These are phyloP conservation scores for Limenitis arthemis DNA, from an alignment of 2,888 invertebrate species.

Conservation along the genomic window DNA sequence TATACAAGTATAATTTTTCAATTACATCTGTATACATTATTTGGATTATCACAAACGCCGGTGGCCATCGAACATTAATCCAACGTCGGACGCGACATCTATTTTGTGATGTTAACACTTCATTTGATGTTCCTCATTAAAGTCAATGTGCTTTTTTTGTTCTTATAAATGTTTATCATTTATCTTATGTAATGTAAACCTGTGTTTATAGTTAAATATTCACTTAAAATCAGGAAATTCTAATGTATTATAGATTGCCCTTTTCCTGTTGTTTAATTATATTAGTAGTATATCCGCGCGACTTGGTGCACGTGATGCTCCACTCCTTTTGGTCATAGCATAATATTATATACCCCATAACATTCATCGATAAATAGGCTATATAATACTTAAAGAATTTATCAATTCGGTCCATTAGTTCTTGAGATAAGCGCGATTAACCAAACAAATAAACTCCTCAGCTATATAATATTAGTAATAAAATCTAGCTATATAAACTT, in stretches of 20 bases:
- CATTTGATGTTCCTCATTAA: slow-evolving; percentile 19
- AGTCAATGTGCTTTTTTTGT: slow-evolving; percentile 14
- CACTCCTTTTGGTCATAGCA: neutral
- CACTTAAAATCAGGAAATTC: neutral
- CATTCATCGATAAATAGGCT: no score
- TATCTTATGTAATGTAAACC: slow-evolving; percentile 11
- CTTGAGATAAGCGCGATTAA: no score
- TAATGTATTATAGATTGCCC: neutral
- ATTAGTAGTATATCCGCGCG: no score
- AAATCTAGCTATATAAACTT: no score
- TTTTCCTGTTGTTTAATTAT: neutral
- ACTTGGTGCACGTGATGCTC: neutral
- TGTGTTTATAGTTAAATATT: neutral
- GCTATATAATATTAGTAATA: no score
- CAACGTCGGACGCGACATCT: slow-evolving; percentile 19
- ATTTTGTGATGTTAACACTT: slow-evolving; percentile 20
- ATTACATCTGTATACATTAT: slow-evolving; percentile 6
- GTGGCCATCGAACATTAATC: slow-evolving; percentile 14
- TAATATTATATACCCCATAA: no score
- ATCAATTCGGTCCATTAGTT: no score
- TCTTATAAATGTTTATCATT: slow-evolving; percentile 16
- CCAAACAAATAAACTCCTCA: no score
- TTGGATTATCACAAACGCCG: slow-evolving; percentile 2
- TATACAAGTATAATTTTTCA: slow-evolving; percentile 8
- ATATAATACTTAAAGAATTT: no score